Evolutionary conservation across 2,888 invertebrate species (phyloP), one percentile per base, ranked within the genome.

Genomic region (Melieria picta): DNA sequence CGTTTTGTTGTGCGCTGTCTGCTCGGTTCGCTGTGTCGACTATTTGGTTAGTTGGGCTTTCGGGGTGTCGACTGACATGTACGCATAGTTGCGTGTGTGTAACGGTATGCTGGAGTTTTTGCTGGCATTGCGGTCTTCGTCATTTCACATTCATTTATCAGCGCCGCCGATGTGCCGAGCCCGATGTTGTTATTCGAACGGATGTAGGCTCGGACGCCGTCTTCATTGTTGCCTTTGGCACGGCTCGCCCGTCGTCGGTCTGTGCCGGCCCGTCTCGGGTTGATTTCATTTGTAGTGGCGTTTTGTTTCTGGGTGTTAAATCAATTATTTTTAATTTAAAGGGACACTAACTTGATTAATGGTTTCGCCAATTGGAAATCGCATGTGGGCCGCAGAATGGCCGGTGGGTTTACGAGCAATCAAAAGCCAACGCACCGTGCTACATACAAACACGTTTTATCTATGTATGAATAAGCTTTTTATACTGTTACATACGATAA

Each of bases 271-370:
- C 46, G 67, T 61, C 60, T 68, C 57, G 7, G 64, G 68, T 60
- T 56, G 63, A 64, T 48, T 69, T 58, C 69, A 62, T 56, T 61
- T 63, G 66, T 69, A 56, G 64, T 64, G 66, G 45, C 64, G 69
- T 52, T 69, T 72, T 65, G 62, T 62, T 69, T 72, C 57, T 77
- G 76, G 77, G 78, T 78, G 78, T 78, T 78, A 79, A 81, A 79
- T 81, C 80, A 81, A 81, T 82, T 81, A 80, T 79, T 80, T 83
- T 79, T 80, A 78, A 80, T 79, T 81, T 78, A 78, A 78, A 79
- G 77, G 73, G 75, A 79, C 76, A 74, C 77, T 78, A 78, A 81
- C 79, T 81, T 81, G 82, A 82, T 82, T 81, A 82, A 81, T 82
- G 80, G 75, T 79, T 75, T 70, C 74, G 56, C 42, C 62, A 69